Evolutionary conservation across 2,113 vertebrate genomes (phyloP).

Genomic region (Baryphthengus martii): DNA sequence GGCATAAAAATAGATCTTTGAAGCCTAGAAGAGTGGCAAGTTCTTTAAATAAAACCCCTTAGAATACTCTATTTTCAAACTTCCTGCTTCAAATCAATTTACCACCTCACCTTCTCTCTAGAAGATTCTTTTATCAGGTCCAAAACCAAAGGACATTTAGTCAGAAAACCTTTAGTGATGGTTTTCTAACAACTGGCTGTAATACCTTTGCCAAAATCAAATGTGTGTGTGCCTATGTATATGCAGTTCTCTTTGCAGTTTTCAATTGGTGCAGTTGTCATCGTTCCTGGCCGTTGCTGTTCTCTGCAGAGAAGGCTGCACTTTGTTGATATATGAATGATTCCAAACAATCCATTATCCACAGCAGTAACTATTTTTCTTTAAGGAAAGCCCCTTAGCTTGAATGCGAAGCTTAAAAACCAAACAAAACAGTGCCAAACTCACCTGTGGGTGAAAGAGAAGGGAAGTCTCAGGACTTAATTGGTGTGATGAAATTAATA

Average conservation of each 20-base stretch:
- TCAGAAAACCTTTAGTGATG: background rate
- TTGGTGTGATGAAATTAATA: background rate
- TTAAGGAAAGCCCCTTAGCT: background rate
- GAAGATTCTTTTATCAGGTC: background rate
- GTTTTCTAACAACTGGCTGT: background rate
- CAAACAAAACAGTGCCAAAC: background rate
- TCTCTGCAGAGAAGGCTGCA: background rate
- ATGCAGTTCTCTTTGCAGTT: background rate
- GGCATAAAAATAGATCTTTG: conserved; percentile 53
- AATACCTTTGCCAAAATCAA: background rate
- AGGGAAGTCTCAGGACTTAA: background rate
- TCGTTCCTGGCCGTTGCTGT: background rate
- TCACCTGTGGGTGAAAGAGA: background rate
- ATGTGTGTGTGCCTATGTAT: background rate
- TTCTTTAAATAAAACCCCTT: conserved; percentile 50
- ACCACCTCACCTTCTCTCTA: background rate
- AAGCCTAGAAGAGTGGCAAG: conserved; percentile 1
- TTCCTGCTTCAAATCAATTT: conserved; percentile 3
- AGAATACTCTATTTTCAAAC: background rate
- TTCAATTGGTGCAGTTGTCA: background rate
- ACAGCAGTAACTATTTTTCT: background rate
- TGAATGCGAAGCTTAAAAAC: background rate
- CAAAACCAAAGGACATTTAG: background rate
- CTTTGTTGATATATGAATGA: background rate
- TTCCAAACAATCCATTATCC: background rate